Conservation (phyloP, 2,888 invertebrate genomes). For the Minunthozetes semirufus region DNA sequence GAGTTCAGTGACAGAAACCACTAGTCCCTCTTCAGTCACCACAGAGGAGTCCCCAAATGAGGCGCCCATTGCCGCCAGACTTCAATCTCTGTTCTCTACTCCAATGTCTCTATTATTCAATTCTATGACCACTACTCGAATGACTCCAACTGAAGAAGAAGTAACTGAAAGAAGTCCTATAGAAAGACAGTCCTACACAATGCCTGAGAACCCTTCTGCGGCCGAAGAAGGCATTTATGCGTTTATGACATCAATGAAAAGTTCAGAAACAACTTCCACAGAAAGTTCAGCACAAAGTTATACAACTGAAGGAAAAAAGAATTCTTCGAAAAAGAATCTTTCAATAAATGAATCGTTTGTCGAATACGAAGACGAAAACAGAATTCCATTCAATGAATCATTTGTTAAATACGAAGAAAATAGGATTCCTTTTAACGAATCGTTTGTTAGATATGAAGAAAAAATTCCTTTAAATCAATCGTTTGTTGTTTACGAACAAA, state of each 20-base stretch:
- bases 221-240: too few species aligned
- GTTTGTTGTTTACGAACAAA: constrained; percentile 15
- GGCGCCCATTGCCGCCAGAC: background rate
- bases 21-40: constrained; percentile 19
- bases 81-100: background rate
- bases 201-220: background rate
- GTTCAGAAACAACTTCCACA: background rate
- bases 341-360: constrained; percentile 9
- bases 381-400: background rate
- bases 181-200: background rate
- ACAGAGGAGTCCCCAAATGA: background rate
- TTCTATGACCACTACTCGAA: background rate
- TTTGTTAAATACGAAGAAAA: constrained; percentile 14
- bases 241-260: too few species aligned
- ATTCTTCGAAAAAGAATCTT: background rate
- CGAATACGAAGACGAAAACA: constrained; percentile 1
- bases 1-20: background rate
- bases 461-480: background rate
- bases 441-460: constrained; percentile 16
- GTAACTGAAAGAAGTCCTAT: background rate
- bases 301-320: background rate
- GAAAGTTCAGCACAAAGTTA: background rate
- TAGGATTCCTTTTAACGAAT: background rate
- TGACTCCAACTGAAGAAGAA: background rate
- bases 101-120: background rate